phyloP scores from a whole-genome alignment of 2,113 vertebrate genomes.

The Alces alces region DNA sequence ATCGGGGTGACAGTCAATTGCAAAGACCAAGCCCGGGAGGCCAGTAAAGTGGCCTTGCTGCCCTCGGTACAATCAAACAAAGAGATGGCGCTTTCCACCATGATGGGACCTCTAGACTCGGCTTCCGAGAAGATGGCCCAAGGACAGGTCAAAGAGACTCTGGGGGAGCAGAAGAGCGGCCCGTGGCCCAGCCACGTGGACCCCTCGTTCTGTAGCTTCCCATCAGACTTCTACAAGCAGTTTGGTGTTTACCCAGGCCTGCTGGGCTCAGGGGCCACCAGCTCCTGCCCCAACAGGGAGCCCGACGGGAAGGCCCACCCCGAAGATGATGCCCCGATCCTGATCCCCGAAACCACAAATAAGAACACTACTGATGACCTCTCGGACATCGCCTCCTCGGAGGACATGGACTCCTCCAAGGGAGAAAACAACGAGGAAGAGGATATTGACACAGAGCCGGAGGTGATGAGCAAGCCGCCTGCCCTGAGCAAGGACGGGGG shows the following conservation, averaged over 20 bases:
- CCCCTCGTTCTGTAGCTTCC: slow-evolving; percentile 85
- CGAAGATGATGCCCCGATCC: slow-evolving; percentile 81
- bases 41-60: slow-evolving; percentile 79
- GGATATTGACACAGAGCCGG: slow-evolving; percentile 82
- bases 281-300: slow-evolving; percentile 80
- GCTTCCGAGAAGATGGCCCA: slow-evolving; percentile 80
- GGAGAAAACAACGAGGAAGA: slow-evolving; percentile 90
- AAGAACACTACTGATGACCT: slow-evolving; percentile 84
- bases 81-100: slow-evolving; percentile 78
- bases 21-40: slow-evolving; percentile 86
- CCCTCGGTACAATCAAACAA: slow-evolving; percentile 77
- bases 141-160: slow-evolving; percentile 82
- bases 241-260: slow-evolving; percentile 89
- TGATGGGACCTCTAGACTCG: slow-evolving; percentile 75
- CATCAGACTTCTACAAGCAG: slow-evolving; percentile 95
- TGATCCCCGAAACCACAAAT: slow-evolving; percentile 80
- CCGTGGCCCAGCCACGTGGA: slow-evolving; percentile 91
- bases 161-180: slow-evolving; percentile 83
- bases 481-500: slow-evolving; percentile 79
- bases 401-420: slow-evolving; percentile 89
- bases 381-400: slow-evolving; percentile 89
- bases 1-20: slow-evolving; percentile 72
- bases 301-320: slow-evolving; percentile 77
- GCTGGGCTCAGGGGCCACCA: slow-evolving; percentile 79
- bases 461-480: slow-evolving; percentile 75